Conservation (phyloP, 2,888 invertebrate species). For the Drosophila mimica region DNA sequence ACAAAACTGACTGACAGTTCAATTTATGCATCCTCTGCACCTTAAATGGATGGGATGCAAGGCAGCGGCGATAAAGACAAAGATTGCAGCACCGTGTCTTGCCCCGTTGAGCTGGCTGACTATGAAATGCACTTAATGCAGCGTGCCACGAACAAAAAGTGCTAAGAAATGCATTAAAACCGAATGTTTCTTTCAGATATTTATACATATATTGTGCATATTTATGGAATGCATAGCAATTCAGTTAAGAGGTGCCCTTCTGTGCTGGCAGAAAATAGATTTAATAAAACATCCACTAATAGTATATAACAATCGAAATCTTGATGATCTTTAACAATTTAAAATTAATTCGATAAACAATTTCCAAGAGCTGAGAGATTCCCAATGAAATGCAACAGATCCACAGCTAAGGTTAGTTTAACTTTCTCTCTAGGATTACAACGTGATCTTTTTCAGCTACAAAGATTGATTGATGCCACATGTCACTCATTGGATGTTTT, state of each 20-base stretch:
- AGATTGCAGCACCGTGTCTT: slow-evolving; percentile 72
- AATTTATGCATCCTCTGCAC: slow-evolving; percentile 77
- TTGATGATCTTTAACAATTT: neutral
- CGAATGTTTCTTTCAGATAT: slow-evolving; percentile 33
- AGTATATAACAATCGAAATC: neutral
- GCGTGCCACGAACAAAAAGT: slow-evolving; percentile 28
- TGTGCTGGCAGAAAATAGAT: neutral
- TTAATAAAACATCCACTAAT: neutral
- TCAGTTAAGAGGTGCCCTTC: slow-evolving; percentile 8
- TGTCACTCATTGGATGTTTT: neutral
- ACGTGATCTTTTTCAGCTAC: neutral
- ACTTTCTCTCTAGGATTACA: too few relatives aligned
- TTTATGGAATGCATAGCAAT: slow-evolving; percentile 53
- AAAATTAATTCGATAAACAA: neutral
- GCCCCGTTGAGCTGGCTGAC: slow-evolving; percentile 57
- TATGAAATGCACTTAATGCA: slow-evolving; percentile 83
- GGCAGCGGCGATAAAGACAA: slow-evolving; percentile 67
- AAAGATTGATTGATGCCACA: neutral
- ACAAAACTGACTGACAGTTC: slow-evolving; percentile 74
- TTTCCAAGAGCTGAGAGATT: neutral
- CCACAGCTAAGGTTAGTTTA: too few relatives aligned
- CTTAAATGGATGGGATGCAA: slow-evolving; percentile 63
- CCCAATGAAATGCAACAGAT: neutral
- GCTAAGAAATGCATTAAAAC: slow-evolving; percentile 45
- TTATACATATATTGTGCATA: slow-evolving; percentile 49